Evolutionary conservation across 2,888 invertebrate species (phyloP).

Genomic region (Bombylius discolor): DNA sequence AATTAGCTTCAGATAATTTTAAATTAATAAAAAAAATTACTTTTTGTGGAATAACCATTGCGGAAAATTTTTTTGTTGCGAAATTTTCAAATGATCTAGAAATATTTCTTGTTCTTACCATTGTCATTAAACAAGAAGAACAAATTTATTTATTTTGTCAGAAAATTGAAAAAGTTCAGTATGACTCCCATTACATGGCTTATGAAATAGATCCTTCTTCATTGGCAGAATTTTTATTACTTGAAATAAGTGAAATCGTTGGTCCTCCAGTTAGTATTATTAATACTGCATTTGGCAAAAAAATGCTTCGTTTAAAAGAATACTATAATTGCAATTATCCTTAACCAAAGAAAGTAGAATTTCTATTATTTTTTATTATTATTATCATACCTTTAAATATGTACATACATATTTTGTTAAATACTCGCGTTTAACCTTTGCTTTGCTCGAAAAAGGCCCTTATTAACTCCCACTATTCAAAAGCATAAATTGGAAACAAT

Average conservation of each 20-base stretch:
- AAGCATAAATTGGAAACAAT: too few relatives aligned
- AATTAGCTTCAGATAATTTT: constrained; percentile 3
- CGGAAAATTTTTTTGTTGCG: constrained; percentile 6
- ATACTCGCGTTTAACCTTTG: too few relatives aligned
- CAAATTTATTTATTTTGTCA: constrained; percentile 1
- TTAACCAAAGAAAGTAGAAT: too few relatives aligned
- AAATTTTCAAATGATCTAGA: constrained; percentile 6
- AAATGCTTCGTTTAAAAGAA: constrained; percentile 1
- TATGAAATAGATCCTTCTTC: not conserved
- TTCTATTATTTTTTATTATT: too few relatives aligned
- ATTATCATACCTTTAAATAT: too few relatives aligned
- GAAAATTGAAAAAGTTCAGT: not conserved
- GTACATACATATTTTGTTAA: too few relatives aligned
- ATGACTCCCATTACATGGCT: not conserved
- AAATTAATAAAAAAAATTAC: constrained; percentile 4
- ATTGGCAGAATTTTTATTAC: not conserved
- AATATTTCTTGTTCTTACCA: constrained; percentile 9
- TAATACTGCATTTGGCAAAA: not conserved
- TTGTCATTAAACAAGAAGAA: constrained; percentile 5
- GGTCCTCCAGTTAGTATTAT: constrained; percentile 2
- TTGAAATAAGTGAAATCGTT: not conserved
- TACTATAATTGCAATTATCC: too few relatives aligned
- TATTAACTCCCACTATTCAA: too few relatives aligned
- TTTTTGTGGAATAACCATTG: constrained; percentile 7
- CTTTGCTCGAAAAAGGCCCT: too few relatives aligned